Evolutionary conservation across 1,140 invertebrate species (phyloP), one percentile per base, ranked within the genome.

Genomic region (Drosophila eugracilis): DNA sequence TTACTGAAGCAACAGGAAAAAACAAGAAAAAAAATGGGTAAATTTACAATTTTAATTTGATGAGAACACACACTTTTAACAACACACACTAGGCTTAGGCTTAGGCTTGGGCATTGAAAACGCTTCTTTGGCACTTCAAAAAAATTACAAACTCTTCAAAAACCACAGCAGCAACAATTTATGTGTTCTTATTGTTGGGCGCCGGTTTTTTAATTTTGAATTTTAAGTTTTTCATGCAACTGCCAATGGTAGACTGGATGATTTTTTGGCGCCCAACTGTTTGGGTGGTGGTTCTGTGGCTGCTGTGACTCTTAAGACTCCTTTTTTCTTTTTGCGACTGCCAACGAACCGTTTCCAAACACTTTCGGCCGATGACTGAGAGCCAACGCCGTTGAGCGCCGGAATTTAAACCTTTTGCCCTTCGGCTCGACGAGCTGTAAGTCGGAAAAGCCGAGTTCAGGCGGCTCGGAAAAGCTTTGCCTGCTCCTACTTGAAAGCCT

Each of bases 321-420:
- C 22, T 32, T 12, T 5, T 28, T n/a, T n/a, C n/a, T n/a, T n/a
- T n/a, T n/a, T n/a, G n/a, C 32, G n/a, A 44, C 37, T 32, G 62
- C 54, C 75, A 88, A 85, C 83, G 63, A 65, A 81, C 81, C 78
- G 62, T 44, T 77, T 60, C 50, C 52, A 65, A 26, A 39, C 60
- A 58, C 62, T 63, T 65, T 66, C 69, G 39, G 59, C 36, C 73
- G 74, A 63, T 66, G 57, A 81, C 80, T 85, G 67, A 54, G 19
- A 22, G 34, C 24, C 15, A 15, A 5, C 32, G 30, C 12, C n/a
- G 12, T 4, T 30, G 21, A 30, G 26, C 32, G 24, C 30, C 39
- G 9, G 34, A 30, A 75, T 57, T 67, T 53, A 76, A 73, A 21
- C 41, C 39, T 32, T 30, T 44, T 21, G 30, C 41, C 41, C 22